Evolutionary conservation across 2,888 invertebrate genomes (phyloP).

Genomic region (Leptopilina syphax): DNA sequence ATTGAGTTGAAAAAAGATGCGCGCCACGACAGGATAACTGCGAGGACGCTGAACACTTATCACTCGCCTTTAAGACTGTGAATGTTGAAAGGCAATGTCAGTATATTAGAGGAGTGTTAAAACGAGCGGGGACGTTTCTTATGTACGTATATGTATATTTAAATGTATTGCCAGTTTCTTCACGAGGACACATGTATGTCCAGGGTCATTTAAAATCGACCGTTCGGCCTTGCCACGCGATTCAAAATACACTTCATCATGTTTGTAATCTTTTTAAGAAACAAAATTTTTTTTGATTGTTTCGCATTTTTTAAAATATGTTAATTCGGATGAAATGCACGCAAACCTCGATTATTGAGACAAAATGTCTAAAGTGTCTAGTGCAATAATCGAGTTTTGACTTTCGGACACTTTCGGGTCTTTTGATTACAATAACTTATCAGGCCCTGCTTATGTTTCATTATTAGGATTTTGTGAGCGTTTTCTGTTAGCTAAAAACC

Average conservation of each 20-base stretch:
- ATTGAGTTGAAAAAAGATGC: slow-evolving; percentile 50
- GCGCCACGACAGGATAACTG: slow-evolving; percentile 47
- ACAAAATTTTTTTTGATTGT: too few relatives aligned
- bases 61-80: slow-evolving; percentile 51
- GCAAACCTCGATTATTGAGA: too few relatives aligned
- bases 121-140: slow-evolving; percentile 52
- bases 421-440: too few relatives aligned
- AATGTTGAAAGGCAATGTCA: slow-evolving; percentile 55
- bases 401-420: too few relatives aligned
- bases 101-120: slow-evolving; percentile 57
- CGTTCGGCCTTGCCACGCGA: slow-evolving; percentile 15
- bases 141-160: slow-evolving; percentile 26
- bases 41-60: slow-evolving; percentile 51
- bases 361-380: too few relatives aligned
- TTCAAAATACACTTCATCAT: not conserved
- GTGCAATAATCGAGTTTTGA: too few relatives aligned
- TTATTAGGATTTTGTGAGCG: too few relatives aligned
- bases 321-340: too few relatives aligned
- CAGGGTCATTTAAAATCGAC: slow-evolving; percentile 51
- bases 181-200: slow-evolving; percentile 42
- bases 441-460: too few relatives aligned
- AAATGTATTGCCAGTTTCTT: slow-evolving; percentile 45
- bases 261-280: not conserved
- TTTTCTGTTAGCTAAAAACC: too few relatives aligned
- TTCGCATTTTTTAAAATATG: too few relatives aligned